Evolutionary conservation across 2,888 invertebrate species (phyloP).

Genomic region (Synergus umbraculus): DNA sequence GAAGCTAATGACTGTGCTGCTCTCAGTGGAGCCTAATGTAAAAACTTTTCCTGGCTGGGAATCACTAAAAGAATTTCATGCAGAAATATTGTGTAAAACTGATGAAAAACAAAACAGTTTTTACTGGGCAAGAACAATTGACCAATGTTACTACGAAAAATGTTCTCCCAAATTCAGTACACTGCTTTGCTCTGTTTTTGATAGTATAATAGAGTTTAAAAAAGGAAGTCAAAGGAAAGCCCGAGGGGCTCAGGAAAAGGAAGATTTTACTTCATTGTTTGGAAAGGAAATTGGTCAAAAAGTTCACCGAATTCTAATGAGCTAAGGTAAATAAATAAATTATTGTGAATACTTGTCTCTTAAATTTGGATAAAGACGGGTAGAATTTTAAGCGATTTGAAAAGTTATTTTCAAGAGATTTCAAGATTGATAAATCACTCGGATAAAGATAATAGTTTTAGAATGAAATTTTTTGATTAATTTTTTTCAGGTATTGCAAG

Average conservation of each 20-base stretch:
- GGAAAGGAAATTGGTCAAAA: slow-evolving; percentile 1
- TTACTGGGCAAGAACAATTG: background rate
- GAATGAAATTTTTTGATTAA: background rate
- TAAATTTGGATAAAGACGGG: background rate
- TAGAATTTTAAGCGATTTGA: no score
- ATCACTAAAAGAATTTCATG: background rate
- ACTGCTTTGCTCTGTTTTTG: background rate
- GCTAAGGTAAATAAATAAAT: background rate
- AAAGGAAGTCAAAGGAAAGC: background rate
- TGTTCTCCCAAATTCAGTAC: slow-evolving; percentile 2
- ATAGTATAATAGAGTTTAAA: background rate
- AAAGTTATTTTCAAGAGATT: no score
- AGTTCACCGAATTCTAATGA: slow-evolving; percentile 1
- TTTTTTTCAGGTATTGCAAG: background rate
- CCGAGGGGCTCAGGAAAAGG: background rate
- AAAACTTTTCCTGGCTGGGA: background rate
- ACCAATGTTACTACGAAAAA: background rate
- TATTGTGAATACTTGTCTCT: background rate
- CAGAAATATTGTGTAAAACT: slow-evolving; percentile 1
- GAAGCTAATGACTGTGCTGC: background rate
- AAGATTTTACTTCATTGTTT: background rate
- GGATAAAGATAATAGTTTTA: background rate
- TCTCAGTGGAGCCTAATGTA: background rate
- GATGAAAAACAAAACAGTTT: background rate
- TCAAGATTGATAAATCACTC: no score